These are phyloP conservation scores for Pissodes strobi DNA, from an alignment of 1,140 invertebrate genomes.

Conservation along the genomic window DNA sequence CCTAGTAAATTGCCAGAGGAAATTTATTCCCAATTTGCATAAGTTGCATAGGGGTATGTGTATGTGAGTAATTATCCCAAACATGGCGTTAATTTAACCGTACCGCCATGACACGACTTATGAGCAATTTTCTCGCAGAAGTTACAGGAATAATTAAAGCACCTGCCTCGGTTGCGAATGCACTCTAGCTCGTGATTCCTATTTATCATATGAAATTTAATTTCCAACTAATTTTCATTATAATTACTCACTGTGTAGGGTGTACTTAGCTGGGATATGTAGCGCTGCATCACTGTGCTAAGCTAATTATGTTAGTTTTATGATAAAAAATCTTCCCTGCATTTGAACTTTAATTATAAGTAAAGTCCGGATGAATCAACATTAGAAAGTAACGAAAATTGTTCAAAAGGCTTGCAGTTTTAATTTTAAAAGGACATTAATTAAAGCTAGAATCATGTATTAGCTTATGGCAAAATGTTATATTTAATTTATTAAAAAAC, in stretches of 20 bases:
- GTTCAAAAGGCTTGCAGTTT: too few species aligned
- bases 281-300: too few species aligned
- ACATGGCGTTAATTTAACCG: conserved; percentile 22
- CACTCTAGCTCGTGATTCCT: background rate
- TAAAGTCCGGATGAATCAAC: too few species aligned
- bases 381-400: too few species aligned
- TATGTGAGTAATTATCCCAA: conserved; percentile 18
- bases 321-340: too few species aligned
- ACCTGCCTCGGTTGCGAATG: conserved; percentile 7
- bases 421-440: too few species aligned
- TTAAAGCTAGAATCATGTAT: too few species aligned
- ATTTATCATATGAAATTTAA: conserved; percentile 2
- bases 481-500: too few species aligned
- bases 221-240: conserved; percentile 2
- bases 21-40: conserved; percentile 13
- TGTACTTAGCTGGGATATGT: too few species aligned
- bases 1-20: background rate
- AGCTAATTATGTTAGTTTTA: too few species aligned
- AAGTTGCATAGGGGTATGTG: conserved; percentile 3
- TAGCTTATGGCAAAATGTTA: too few species aligned
- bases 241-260: background rate
- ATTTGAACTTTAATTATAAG: too few species aligned
- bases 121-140: conserved; percentile 16
- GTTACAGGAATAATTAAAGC: conserved; percentile 13
- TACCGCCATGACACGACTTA: conserved; percentile 3